A percentile compares a stretch with the other conserved stretches of the same genome.
These are phyloP conservation scores for Sclerodermus sp. DNA, from an alignment of 2,888 invertebrate species.

Conservation along the genomic window DNA sequence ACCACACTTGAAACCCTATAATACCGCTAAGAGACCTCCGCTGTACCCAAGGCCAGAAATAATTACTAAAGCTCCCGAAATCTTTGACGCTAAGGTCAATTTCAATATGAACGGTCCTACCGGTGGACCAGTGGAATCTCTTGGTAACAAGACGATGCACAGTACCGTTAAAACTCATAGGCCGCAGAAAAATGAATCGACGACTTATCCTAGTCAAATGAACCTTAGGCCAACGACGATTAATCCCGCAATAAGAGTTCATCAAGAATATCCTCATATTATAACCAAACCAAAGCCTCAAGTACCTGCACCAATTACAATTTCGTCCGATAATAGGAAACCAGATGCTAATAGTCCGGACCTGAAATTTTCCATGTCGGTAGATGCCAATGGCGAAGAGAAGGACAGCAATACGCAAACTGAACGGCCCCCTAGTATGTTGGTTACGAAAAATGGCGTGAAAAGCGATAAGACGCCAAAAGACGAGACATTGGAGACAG, in stretches of 20 bases:
- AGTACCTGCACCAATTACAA: constrained; percentile 43
- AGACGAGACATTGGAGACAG: constrained; percentile 36
- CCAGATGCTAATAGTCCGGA: constrained; percentile 28
- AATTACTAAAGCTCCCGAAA: constrained; percentile 23
- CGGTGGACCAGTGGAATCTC: not conserved
- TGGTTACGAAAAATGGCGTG: constrained; percentile 23
- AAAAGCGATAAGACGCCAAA: constrained; percentile 24
- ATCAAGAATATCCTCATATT: constrained; percentile 49
- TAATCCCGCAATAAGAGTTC: constrained; percentile 27
- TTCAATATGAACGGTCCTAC: constrained; percentile 2
- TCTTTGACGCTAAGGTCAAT: constrained; percentile 14
- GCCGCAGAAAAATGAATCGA: not conserved
- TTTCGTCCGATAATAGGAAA: constrained; percentile 34
- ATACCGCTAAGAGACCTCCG: constrained; percentile 17
- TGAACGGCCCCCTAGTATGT: constrained; percentile 46
- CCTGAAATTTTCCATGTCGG: constrained; percentile 44
- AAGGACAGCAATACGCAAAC: constrained; percentile 41
- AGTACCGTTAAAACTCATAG: not conserved
- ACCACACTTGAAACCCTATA: constrained; percentile 33
- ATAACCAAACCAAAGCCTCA: constrained; percentile 45
- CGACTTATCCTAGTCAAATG: not conserved
- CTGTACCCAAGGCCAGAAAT: constrained; percentile 28
- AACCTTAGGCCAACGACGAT: not conserved
- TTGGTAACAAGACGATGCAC: not conserved
- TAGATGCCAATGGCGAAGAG: constrained; percentile 42